Evolutionary conservation across 2,888 invertebrate species (phyloP).

Genomic region (Euzophera pinguis): DNA sequence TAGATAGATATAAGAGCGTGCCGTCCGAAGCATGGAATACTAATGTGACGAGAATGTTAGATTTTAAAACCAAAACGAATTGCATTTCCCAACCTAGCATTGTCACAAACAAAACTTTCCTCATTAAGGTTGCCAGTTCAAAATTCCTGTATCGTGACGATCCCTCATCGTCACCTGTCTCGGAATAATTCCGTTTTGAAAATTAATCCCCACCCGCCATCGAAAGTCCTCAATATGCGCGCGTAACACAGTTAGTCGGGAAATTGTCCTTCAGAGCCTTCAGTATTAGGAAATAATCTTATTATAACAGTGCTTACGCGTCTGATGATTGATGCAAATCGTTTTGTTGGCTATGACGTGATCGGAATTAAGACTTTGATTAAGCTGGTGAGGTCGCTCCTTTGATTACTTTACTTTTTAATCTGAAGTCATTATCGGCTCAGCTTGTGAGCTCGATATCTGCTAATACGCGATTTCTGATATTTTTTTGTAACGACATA

Average conservation of each 20-base stretch:
- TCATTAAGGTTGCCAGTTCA: neutral
- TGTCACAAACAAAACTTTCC: slow-evolving; percentile 1
- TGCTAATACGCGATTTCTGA: too few relatives aligned
- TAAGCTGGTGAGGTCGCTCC: neutral
- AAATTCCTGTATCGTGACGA: slow-evolving; percentile 7
- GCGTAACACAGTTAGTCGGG: slow-evolving; percentile 31
- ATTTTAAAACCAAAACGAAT: too few relatives aligned
- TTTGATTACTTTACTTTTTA: neutral
- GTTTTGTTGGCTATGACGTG: slow-evolving; percentile 23
- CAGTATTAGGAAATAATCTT: slow-evolving; percentile 34
- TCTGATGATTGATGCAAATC: slow-evolving; percentile 31
- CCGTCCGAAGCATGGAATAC: too few relatives aligned
- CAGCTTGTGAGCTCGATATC: too few relatives aligned
- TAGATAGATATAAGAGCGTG: too few relatives aligned
- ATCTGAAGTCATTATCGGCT: too few relatives aligned
- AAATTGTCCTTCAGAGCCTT: slow-evolving; percentile 31
- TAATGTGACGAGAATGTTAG: too few relatives aligned
- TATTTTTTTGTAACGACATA: too few relatives aligned
- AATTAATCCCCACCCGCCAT: slow-evolving; percentile 22
- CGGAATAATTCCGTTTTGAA: slow-evolving; percentile 20
- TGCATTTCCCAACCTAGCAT: too few relatives aligned
- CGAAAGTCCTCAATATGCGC: slow-evolving; percentile 29
- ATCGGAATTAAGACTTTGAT: slow-evolving; percentile 19
- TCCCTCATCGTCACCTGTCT: slow-evolving; percentile 22
- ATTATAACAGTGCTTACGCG: slow-evolving; percentile 29